Evolutionary conservation across 23 tunicate species (phyloP), one percentile per base, ranked within the genome.

Genomic region (Clavelina lepadiformis): DNA sequence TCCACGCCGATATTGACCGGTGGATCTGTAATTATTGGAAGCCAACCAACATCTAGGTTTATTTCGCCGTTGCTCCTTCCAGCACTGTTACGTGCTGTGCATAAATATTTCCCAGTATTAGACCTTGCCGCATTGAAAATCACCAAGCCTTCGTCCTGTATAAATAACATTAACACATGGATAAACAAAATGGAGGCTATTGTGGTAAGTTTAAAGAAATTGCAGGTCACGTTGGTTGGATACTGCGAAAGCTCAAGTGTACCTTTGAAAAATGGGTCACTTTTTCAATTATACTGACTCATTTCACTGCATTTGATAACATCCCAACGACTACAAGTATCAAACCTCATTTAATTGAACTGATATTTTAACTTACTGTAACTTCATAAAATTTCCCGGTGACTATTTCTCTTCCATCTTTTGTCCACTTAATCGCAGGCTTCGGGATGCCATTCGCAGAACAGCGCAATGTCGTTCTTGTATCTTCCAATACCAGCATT

Each of bases 401-500:
- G 21, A 59, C 83, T 28, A 89, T 63, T 24, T 47, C 46, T 13
- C n/a, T 51, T 1, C 80, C 77, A 29, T 53, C 72, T 35, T 66
- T 66, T 19, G 35, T 56, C 99, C 99, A 94, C 67, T 52, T 63
- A 33, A 94, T 72, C 28, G 28, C 33, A 19, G 99, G 99, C 22
- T 27, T 46, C 22, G 99, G 99, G 8, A 63, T 58, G 18, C 99
- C 99, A 23, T 69, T 80, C 34, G 75, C 82, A 28, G 35, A 38
- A 56, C 97, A 89, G 24, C 36, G 34, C 56, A 89, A 25, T 2
- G 70, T 47, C 29, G 65, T 74, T 11, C 61, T 46, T n/a, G 79
- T 60, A 21, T 91, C 94, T 75, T 94, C 99, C 59, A 85, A 55
- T 1, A 87, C 79, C 33, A 94, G 51, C 61, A 71, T 50, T 6